Base-by-base conservation (phyloP, 2,797 vertebrate genomes). In the Gymnoscopelus microlampas region DNA sequence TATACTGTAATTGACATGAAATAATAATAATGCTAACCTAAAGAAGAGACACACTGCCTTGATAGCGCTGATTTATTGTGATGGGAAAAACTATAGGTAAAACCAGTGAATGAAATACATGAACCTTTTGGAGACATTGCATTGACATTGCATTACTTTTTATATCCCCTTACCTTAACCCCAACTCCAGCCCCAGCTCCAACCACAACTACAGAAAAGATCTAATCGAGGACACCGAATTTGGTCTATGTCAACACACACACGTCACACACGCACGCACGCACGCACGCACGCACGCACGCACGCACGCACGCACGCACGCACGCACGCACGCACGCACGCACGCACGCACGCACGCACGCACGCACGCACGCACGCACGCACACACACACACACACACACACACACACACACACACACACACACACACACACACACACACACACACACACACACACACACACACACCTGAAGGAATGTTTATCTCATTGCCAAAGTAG, bases 1-100 rank as follows among this genome's bases (percentile, higher is more conserved):
- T 68, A 24, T 47, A 73, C 73, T 69, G 26, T 50, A 63, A 60
- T 55, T 76, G 71, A 80, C 51, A 56, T 23, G 6, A 77, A 67
- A 4, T 32, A 54, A 54, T 14, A 2, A 35, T 35, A n/a, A 59
- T 35, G 35, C 7, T 61, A 3, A 68, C 64, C 57, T 48, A 2
- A 67, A 32, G n/a, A n/a, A 59, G 3, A 67, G 29, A 58, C 15
- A 23, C 4, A 65, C 55, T 76, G 24, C 15, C 15, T 26, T 14
- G 1, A 56, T 48, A 9, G 47, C 13, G 26, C 29, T 32, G 39
- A 60, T n/a, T 61, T 32, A 61, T 65, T 35, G 47, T 9, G 3
- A 53, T 56, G 51, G 50, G 55, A 60, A 58, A 14, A 58, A 32
- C 14, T 24, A 53, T 12, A 0, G 14, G 7, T 32, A 19, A 13